These are phyloP conservation scores for Vesta saturnalis DNA, from an alignment of 2,888 invertebrate genomes.

Conservation along the genomic window DNA sequence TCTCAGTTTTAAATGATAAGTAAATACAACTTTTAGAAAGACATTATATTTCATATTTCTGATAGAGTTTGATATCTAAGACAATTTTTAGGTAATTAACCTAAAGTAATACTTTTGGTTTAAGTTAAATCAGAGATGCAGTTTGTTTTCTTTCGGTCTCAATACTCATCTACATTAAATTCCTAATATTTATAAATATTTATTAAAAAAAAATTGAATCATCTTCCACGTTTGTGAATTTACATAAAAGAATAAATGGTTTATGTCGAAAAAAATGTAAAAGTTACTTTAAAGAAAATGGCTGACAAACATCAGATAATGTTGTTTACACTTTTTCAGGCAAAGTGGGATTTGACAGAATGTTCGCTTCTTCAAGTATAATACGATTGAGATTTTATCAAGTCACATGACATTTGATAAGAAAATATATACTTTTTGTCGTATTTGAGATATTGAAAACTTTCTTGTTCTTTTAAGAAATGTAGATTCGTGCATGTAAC, in stretches of 20 bases:
- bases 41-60: no score
- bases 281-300: conserved; percentile 8
- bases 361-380: conserved; percentile 5
- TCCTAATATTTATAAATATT: no score
- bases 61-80: no score
- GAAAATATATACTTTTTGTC: conserved; percentile 10
- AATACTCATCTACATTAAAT: no score
- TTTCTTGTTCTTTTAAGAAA: not conserved
- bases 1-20: no score
- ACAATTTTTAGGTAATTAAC: no score
- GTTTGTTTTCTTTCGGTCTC: no score
- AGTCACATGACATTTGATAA: conserved; percentile 4
- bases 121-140: no score
- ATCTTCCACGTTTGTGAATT: conserved; percentile 4
- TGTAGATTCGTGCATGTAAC: no score
- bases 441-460: not conserved
- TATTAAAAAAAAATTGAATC: no score
- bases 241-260: conserved; percentile 4
- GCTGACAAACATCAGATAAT: conserved; percentile 12
- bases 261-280: conserved; percentile 4
- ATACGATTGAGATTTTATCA: conserved; percentile 13
- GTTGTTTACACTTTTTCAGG: conserved; percentile 11
- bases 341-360: conserved; percentile 12
- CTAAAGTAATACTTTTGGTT: no score
- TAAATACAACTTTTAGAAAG: no score